A percentile compares a stretch with the other conserved stretches of the same genome.
Conservation (phyloP, 2,888 invertebrate genomes). For the Erannis defoliaria region DNA sequence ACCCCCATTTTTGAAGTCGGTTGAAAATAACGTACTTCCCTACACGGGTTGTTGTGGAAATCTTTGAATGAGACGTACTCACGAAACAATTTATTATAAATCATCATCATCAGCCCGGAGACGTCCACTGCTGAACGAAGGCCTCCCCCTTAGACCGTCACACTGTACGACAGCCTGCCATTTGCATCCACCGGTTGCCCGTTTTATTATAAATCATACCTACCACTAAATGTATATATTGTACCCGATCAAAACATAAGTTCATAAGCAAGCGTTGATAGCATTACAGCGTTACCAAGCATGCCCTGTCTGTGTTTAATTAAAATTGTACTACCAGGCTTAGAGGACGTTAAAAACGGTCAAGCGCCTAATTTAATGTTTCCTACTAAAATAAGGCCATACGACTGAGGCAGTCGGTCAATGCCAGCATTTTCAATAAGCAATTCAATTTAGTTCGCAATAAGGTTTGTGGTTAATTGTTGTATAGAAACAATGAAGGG, state of each 20-base stretch:
- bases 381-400: conserved; percentile 28
- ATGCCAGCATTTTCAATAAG: conserved; percentile 36
- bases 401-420: conserved; percentile 36
- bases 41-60: too few relatives aligned
- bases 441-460: conserved; percentile 23
- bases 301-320: conserved; percentile 18
- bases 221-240: background rate
- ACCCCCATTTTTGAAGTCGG: too few relatives aligned
- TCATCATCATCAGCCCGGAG: too few relatives aligned
- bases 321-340: conserved; percentile 23
- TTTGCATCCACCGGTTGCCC: too few relatives aligned
- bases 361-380: conserved; percentile 24
- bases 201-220: too few relatives aligned
- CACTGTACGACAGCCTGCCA: too few relatives aligned
- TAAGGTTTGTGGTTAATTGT: conserved; percentile 51
- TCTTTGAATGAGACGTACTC: too few relatives aligned
- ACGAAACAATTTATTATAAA: too few relatives aligned
- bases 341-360: conserved; percentile 28
- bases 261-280: background rate
- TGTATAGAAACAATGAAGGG: conserved; percentile 56
- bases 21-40: too few relatives aligned
- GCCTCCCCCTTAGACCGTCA: too few relatives aligned
- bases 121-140: too few relatives aligned
- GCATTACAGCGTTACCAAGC: background rate
- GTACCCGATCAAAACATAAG: background rate